These are phyloP conservation scores for Laspeyria flexula DNA, from an alignment of 2,888 invertebrate genomes.

Conservation along the genomic window DNA sequence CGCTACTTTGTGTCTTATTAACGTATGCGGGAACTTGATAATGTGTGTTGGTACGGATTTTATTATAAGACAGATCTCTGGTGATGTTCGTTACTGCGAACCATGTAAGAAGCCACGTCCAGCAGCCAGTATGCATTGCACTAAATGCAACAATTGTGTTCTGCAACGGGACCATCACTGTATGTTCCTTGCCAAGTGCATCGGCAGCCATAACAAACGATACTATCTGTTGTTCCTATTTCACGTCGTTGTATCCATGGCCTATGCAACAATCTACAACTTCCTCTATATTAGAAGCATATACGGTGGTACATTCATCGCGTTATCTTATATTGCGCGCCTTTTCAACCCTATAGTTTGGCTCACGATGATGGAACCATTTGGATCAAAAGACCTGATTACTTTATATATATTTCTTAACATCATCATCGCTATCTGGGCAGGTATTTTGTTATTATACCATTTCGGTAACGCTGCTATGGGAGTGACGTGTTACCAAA, in stretches of 20 bases:
- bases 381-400: slow-evolving; percentile 55
- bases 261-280: slow-evolving; percentile 89
- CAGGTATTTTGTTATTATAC: slow-evolving; percentile 48
- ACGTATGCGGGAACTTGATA: slow-evolving; percentile 67
- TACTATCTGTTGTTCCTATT: slow-evolving; percentile 91
- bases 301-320: slow-evolving; percentile 88
- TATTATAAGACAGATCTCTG: slow-evolving; percentile 34
- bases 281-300: too few species aligned
- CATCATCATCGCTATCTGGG: slow-evolving; percentile 53
- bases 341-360: slow-evolving; percentile 59
- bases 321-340: slow-evolving; percentile 50
- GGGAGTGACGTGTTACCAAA: slow-evolving; percentile 79
- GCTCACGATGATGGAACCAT: slow-evolving; percentile 41
- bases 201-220: slow-evolving; percentile 93
- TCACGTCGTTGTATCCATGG: slow-evolving; percentile 88
- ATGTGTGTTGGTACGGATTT: slow-evolving; percentile 60
- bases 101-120: slow-evolving; percentile 90
- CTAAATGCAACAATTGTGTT: slow-evolving; percentile 92
- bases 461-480: slow-evolving; percentile 81
- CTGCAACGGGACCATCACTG: slow-evolving; percentile 94
- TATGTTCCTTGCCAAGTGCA: slow-evolving; percentile 92
- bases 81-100: slow-evolving; percentile 87
- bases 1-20: slow-evolving; percentile 59
- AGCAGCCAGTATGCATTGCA: slow-evolving; percentile 94
- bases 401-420: slow-evolving; percentile 57